Base-by-base conservation (phyloP, 2,888 invertebrate genomes). In the Drosophila nr. perissopoda region DNA sequence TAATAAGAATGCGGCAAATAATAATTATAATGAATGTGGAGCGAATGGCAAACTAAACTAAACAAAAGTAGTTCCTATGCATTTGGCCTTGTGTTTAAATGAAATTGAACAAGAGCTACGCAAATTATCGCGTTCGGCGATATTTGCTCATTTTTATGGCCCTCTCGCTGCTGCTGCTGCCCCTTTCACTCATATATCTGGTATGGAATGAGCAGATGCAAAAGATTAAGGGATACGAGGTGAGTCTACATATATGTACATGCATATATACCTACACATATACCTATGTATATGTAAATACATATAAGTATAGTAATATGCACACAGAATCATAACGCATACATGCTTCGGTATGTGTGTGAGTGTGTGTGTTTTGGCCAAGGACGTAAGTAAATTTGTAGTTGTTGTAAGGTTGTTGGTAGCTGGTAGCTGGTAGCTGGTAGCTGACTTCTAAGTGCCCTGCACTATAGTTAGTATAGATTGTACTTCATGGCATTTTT, bases 81-180 rank as follows among this genome's bases (percentile, higher is more conserved):
- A 87, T 80, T 74, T 83, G 75, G 61, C 71, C 68, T 70, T 76
- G 77, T 60, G 75, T 84, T 90, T 92, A 92, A 92, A 93, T 93
- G 93, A 93, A 92, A 92, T 89, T 92, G 65, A 91, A 85, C 90
- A 92, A 91, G 89, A 89, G 70, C 83, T 66, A 90, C 85, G 85
- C 88, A 88, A 90, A 92, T 89, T 93, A 92, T 92, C 93, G 93
- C 92, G 91, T 93, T 70, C 90, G 93, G 92, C 93, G 93, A 82
- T 93, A 93, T 89, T 92, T 93, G 91, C 91, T 93, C 76, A 91
- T 93, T 82, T 93, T 93, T 83, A 91, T 92, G 69, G 93, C 91
- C 66, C 91, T 93, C 75, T 92, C 93, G 79, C 86, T 93, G 78
- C 84, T 93, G 70, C 81, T 93, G 78, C 83, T 93, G 80, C 93